These are phyloP conservation scores for Bucorvus abyssinicus DNA, from an alignment of 2,797 vertebrate species.

Conservation along the genomic window DNA sequence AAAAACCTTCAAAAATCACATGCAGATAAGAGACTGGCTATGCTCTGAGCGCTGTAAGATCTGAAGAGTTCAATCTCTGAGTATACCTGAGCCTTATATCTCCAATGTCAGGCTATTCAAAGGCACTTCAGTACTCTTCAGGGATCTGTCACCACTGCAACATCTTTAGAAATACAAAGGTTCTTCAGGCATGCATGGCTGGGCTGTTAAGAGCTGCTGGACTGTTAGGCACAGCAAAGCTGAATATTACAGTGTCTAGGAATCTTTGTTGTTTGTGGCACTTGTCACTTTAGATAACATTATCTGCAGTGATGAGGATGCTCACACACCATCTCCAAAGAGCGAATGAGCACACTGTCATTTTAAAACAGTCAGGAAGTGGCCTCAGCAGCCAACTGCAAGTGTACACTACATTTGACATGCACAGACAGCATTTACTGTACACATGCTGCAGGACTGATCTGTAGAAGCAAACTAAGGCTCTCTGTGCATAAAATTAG, in stretches of 20 bases:
- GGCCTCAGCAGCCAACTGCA: no score
- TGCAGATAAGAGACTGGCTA: neutral
- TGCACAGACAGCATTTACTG: no score
- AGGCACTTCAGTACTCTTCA: neutral
- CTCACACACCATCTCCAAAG: no score
- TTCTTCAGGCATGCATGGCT: neutral
- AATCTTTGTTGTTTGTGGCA: no score
- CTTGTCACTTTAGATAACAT: no score
- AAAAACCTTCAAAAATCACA: neutral
- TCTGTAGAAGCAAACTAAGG: no score
- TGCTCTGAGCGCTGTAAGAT: neutral
- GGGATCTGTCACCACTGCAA: neutral
- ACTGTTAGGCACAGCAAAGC: neutral
- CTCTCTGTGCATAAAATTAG: neutral
- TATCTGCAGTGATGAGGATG: no score
- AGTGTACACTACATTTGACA: no score
- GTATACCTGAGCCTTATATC: neutral
- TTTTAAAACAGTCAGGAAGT: no score
- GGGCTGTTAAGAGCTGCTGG: neutral
- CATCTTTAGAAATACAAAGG: neutral
- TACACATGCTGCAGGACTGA: neutral
- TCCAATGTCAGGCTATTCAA: neutral
- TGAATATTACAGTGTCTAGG: neutral
- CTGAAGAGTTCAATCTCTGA: neutral
- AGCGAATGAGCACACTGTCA: no score